Evolutionary conservation across 92 coral and sea anemone genomes (phyloP).

Genomic region (Palythoa grandiflora): DNA sequence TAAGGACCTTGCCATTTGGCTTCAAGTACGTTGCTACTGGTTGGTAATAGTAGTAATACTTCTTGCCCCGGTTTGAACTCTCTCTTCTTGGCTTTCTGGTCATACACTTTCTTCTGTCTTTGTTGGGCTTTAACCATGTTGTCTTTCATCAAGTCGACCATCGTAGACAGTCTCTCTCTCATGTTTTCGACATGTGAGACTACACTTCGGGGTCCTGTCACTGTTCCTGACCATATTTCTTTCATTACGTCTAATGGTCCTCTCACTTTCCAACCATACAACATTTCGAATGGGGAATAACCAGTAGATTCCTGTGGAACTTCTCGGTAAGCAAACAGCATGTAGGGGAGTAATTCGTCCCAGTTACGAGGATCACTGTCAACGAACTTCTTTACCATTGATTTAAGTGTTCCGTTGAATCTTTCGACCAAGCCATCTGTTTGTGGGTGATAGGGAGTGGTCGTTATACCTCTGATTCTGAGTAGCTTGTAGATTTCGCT

Average conservation of each 20-base stretch:
- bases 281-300: too few relatives aligned
- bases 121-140: too few relatives aligned
- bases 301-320: neutral
- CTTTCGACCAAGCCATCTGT: slow-evolving; percentile 31
- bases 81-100: slow-evolving; percentile 42
- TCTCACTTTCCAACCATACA: too few relatives aligned
- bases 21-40: slow-evolving; percentile 35
- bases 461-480: slow-evolving; percentile 46
- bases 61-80: slow-evolving; percentile 45
- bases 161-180: too few relatives aligned
- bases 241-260: too few relatives aligned
- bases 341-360: slow-evolving; percentile 51
- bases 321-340: slow-evolving; percentile 60
- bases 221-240: too few relatives aligned
- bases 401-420: slow-evolving; percentile 58
- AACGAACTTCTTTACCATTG: slow-evolving; percentile 52
- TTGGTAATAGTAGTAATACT: slow-evolving; percentile 47
- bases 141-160: too few relatives aligned
- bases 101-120: too few relatives aligned
- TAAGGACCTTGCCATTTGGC: too few relatives aligned
- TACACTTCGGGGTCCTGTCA: too few relatives aligned
- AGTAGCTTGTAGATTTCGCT: slow-evolving; percentile 52
- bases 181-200: too few relatives aligned
- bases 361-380: slow-evolving; percentile 56
- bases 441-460: slow-evolving; percentile 54